Conservation (phyloP, 2,113 vertebrate species). For the Ctenomys sociabilis region DNA sequence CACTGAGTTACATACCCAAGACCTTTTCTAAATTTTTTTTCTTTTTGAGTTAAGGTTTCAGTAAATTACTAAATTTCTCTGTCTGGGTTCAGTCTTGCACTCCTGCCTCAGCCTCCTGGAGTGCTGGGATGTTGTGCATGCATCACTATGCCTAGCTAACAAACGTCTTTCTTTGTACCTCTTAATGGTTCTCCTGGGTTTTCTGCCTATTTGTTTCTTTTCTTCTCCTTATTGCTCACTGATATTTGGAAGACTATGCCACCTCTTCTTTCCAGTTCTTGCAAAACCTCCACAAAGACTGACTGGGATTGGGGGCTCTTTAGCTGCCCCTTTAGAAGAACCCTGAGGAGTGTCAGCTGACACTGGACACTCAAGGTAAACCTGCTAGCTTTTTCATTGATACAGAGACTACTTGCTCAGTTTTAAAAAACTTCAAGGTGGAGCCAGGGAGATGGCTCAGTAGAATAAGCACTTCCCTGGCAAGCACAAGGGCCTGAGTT, state of each 20-base stretch:
- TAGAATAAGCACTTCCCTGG: too few species aligned
- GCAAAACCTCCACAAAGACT: neutral
- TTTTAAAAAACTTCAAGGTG: neutral
- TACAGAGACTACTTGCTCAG: neutral
- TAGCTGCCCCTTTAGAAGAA: neutral
- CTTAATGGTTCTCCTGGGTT: constrained; percentile 94
- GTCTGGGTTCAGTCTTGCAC: neutral
- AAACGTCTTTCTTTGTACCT: constrained; percentile 91
- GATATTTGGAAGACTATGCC: neutral
- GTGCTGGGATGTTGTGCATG: neutral
- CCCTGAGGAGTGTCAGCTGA: neutral
- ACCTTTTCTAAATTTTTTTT: neutral
- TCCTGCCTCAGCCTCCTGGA: neutral
- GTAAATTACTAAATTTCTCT: neutral
- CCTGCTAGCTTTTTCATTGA: neutral
- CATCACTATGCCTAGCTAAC: constrained; percentile 61
- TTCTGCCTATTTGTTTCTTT: neutral
- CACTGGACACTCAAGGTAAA: neutral
- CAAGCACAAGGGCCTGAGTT: too few species aligned
- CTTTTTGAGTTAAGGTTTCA: neutral
- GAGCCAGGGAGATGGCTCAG: too few species aligned
- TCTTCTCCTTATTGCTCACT: neutral
- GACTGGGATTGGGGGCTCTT: neutral
- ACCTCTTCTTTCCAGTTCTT: neutral
- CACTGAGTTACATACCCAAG: neutral